A percentile compares a stretch with the other conserved stretches of the same genome.
These are phyloP conservation scores for Intoshia linei DNA, from an alignment of 1,140 invertebrate species.

Conservation along the genomic window DNA sequence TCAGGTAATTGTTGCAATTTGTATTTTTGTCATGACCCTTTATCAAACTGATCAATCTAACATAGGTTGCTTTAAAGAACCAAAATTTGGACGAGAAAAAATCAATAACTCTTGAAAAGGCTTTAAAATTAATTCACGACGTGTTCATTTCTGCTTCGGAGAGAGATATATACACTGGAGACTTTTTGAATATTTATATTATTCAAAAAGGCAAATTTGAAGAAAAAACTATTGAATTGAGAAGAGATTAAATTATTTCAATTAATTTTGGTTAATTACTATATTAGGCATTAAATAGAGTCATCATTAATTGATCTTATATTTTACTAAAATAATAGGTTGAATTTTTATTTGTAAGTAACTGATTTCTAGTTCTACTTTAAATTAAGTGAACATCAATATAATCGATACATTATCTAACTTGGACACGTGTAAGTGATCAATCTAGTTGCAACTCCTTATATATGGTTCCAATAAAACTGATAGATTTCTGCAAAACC, in stretches of 20 bases:
- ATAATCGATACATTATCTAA: too few species aligned
- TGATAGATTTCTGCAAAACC: too few species aligned
- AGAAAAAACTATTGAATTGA: slow-evolving; percentile 13
- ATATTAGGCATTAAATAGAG: too few species aligned
- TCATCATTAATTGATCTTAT: too few species aligned
- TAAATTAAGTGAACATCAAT: too few species aligned
- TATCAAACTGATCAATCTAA: neutral
- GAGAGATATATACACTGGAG: slow-evolving; percentile 77
- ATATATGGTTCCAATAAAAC: too few species aligned
- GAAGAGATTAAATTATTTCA: slow-evolving; percentile 15
- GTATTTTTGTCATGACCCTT: neutral
- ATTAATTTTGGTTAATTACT: neutral
- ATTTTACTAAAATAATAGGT: too few species aligned
- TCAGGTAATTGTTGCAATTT: slow-evolving; percentile 14
- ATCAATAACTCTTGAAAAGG: slow-evolving; percentile 37
- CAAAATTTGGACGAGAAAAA: slow-evolving; percentile 29
- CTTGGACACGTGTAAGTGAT: too few species aligned
- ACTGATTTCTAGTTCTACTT: too few species aligned
- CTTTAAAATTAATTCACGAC: slow-evolving; percentile 52
- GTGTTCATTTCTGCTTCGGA: slow-evolving; percentile 80
- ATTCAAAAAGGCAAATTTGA: slow-evolving; percentile 52
- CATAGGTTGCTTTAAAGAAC: slow-evolving; percentile 45
- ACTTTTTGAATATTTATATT: slow-evolving; percentile 50
- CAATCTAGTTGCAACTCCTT: too few species aligned
- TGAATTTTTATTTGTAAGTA: too few species aligned